A percentile compares a stretch with the other conserved stretches of the same genome.
Conservation (phyloP, 2,888 invertebrate genomes). For the Lypha dubia region DNA sequence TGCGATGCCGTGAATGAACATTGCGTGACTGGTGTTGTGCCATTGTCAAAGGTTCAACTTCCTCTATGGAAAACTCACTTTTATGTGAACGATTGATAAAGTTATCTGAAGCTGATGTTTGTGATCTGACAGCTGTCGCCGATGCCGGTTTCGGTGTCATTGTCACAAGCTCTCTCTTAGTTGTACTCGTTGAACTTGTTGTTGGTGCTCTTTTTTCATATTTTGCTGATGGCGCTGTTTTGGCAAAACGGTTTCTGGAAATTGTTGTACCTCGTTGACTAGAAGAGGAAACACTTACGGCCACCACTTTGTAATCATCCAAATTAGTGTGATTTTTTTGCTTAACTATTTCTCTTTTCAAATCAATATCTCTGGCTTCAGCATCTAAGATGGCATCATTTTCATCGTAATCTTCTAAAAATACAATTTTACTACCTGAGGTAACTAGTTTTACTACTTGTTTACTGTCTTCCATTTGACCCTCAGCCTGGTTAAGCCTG, state of each 20-base stretch:
- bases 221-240: conserved; percentile 37
- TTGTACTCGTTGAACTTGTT: conserved; percentile 27
- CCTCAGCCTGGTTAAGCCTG: conserved; percentile 61
- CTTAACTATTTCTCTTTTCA: conserved; percentile 67
- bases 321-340: conserved; percentile 44
- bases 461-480: conserved; percentile 73
- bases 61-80: conserved; percentile 86
- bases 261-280: conserved; percentile 75
- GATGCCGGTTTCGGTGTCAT: conserved; percentile 51
- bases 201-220: conserved; percentile 30
- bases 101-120: conserved; percentile 73
- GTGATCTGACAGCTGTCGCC: conserved; percentile 50
- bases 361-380: conserved; percentile 73
- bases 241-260: conserved; percentile 75
- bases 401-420: conserved; percentile 77
- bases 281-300: conserved; percentile 84
- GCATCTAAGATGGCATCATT: conserved; percentile 74
- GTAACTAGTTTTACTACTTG: conserved; percentile 80
- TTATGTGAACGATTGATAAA: conserved; percentile 85
- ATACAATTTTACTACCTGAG: conserved; percentile 81
- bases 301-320: conserved; percentile 83
- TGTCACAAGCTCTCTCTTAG: conserved; percentile 52
- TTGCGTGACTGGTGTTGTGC: conserved; percentile 60
- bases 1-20: conserved; percentile 59
- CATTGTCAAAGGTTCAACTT: conserved; percentile 84